These are phyloP conservation scores for Tupaia tana DNA, from an alignment of 2,113 vertebrate species.

Conservation along the genomic window DNA sequence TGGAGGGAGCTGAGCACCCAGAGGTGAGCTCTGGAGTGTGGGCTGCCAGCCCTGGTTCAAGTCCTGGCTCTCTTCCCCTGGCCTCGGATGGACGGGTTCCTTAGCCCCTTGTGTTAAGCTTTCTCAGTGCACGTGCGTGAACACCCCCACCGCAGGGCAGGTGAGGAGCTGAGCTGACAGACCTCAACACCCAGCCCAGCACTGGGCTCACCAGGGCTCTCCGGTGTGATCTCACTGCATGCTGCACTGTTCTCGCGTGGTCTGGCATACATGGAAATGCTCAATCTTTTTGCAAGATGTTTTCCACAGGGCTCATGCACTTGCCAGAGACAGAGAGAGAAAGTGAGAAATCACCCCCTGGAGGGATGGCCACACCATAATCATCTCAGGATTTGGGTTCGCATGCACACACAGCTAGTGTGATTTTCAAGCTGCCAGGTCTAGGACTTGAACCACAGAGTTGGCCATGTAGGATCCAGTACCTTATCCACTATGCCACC, in stretches of 20 bases:
- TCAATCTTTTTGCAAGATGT: no score
- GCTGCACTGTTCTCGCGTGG: background rate
- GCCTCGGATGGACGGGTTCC: background rate
- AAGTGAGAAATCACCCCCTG: no score
- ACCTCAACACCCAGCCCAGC: background rate
- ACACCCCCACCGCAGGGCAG: background rate
- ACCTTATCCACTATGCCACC: no score
- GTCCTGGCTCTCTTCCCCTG: background rate
- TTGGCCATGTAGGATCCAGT: no score
- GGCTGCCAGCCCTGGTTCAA: background rate
- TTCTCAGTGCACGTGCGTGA: background rate
- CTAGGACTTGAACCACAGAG: no score
- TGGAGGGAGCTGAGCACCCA: background rate
- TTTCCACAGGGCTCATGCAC: no score
- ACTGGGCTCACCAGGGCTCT: background rate
- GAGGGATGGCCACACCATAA: no score
- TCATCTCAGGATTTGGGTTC: no score
- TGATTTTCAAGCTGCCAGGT: no score
- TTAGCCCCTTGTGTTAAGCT: background rate
- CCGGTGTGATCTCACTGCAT: no score
- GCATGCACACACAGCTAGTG: no score
- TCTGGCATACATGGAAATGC: accelerated
- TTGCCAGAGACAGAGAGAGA: no score
- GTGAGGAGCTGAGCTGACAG: accelerated
- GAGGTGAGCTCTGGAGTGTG: background rate